Evolutionary conservation across 2,797 vertebrate genomes (phyloP).

Genomic region (Anabacerthia variegaticeps): DNA sequence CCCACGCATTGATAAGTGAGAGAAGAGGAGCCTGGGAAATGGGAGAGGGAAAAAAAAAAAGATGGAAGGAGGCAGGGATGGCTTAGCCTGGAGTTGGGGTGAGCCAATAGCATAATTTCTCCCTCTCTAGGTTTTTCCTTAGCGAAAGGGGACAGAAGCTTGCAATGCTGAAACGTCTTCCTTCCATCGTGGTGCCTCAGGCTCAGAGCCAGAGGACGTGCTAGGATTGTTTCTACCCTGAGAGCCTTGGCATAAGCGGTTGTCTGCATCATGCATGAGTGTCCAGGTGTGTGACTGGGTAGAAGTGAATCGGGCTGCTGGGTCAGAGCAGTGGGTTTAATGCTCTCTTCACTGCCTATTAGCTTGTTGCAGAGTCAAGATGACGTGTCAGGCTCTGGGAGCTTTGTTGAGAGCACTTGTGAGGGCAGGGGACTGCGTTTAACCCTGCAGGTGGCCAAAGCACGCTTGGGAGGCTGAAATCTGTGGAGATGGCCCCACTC

Average conservation of each 20-base stretch:
- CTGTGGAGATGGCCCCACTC: neutral
- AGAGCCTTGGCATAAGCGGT: neutral
- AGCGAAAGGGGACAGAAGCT: neutral
- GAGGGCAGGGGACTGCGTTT: neutral
- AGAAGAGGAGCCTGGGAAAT: neutral
- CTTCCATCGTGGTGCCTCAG: neutral
- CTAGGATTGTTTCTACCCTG: neutral
- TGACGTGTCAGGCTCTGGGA: neutral
- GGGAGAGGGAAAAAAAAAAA: neutral
- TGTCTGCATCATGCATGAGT: neutral
- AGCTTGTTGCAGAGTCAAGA: constrained; percentile 26
- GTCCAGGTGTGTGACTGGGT: neutral
- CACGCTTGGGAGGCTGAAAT: rapidly evolving
- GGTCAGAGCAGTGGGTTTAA: neutral
- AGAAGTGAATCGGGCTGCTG: neutral
- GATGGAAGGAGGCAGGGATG: neutral
- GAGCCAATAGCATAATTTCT: neutral
- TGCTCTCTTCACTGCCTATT: neutral
- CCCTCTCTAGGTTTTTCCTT: neutral
- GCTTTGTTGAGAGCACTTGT: constrained; percentile 11
- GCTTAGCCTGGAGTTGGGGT: neutral
- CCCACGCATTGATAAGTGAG: neutral
- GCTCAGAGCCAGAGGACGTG: neutral
- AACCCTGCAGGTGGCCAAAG: neutral
- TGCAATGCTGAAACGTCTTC: neutral